A percentile compares a stretch with the other conserved stretches of the same genome.
These are phyloP conservation scores for Oreochromis aureus DNA, from an alignment of 2,113 vertebrate species.

Conservation along the genomic window DNA sequence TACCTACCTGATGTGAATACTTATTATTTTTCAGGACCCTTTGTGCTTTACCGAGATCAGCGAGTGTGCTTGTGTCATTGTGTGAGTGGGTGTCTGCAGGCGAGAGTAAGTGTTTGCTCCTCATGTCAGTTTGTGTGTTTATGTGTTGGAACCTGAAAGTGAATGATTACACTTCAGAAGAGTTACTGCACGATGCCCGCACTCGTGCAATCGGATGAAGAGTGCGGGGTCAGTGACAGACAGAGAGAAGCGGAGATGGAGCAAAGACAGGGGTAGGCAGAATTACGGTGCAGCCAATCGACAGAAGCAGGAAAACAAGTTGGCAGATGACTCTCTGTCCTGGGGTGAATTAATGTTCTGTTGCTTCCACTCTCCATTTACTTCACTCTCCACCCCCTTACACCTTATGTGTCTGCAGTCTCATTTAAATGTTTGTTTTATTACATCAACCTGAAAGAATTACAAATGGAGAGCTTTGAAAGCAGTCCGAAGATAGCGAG, in stretches of 20 bases:
- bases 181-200: background rate
- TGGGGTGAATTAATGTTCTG: slow-evolving; percentile 42
- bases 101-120: background rate
- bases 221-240: slow-evolving; percentile 17
- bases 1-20: slow-evolving; percentile 35
- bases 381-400: background rate
- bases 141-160: slow-evolving; percentile 6
- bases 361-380: slow-evolving; percentile 26
- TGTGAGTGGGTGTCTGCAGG: background rate
- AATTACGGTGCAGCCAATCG: slow-evolving; percentile 2
- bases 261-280: background rate
- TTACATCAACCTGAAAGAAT: slow-evolving; percentile 26
- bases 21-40: slow-evolving; percentile 8
- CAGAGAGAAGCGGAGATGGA: background rate
- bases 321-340: slow-evolving; percentile 25
- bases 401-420: slow-evolving; percentile 39
- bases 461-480: slow-evolving; percentile 38
- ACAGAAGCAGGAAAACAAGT: slow-evolving; percentile 9
- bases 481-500: background rate
- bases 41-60: background rate
- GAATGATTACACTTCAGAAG: slow-evolving; percentile 3
- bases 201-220: slow-evolving; percentile 20
- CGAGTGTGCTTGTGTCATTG: background rate
- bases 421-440: slow-evolving; percentile 59
- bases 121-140: background rate